Conservation (phyloP, 2,888 invertebrate species). For the Drosophila tanythrix region DNA sequence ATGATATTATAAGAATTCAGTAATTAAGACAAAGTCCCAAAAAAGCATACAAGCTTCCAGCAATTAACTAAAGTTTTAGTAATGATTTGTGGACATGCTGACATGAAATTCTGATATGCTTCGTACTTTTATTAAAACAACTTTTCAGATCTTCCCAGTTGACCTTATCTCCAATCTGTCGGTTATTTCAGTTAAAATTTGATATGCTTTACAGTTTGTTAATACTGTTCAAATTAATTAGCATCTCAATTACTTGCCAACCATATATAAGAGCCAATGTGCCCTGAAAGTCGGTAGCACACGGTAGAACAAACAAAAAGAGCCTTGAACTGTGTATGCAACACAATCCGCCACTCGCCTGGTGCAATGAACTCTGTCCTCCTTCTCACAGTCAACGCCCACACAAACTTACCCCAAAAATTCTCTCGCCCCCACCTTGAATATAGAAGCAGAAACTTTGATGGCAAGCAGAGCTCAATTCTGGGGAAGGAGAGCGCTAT, state of each 20-base stretch:
- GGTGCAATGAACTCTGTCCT: slow-evolving; percentile 60
- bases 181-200: background rate
- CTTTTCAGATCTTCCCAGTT: no score
- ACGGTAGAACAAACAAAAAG: slow-evolving; percentile 41
- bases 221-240: background rate
- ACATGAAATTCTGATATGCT: no score
- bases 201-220: background rate
- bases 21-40: background rate
- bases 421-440: background rate
- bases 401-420: slow-evolving; percentile 28
- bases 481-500: background rate
- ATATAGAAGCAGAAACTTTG: background rate
- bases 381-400: slow-evolving; percentile 42
- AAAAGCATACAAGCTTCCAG: background rate
- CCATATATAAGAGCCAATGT: slow-evolving; percentile 4
- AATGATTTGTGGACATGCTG: background rate
- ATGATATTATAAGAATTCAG: background rate
- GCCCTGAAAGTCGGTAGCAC: background rate
- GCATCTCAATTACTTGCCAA: background rate
- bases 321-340: slow-evolving; percentile 67
- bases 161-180: no score
- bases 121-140: no score
- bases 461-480: slow-evolving; percentile 4
- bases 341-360: slow-evolving; percentile 30
- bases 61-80: background rate